These are phyloP conservation scores for Pygocentrus nattereri DNA, from an alignment of 2,797 vertebrate genomes.

Conservation along the genomic window DNA sequence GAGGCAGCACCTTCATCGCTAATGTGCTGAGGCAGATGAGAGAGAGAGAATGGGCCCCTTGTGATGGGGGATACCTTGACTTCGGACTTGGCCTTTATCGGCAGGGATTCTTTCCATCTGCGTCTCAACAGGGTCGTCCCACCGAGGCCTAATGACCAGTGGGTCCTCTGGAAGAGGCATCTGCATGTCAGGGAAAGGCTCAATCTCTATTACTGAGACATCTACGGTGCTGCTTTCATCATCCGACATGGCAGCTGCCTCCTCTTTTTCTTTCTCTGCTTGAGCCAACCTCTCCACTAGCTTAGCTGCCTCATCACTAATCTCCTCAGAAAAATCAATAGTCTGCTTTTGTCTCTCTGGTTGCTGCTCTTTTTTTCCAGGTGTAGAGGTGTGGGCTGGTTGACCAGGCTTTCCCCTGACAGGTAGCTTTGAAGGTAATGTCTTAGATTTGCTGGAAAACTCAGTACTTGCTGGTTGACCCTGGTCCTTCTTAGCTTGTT, in stretches of 20 bases:
- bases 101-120: conserved; percentile 99
- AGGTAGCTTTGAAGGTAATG: conserved; percentile 89
- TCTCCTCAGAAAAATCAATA: conserved; percentile 94
- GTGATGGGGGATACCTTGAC: conserved; percentile 96
- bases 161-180: conserved; percentile 92
- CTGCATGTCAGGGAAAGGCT: conserved; percentile 89
- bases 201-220: conserved; percentile 92
- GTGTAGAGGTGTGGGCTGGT: conserved; percentile 72
- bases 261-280: conserved; percentile 89
- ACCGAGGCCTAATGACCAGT: conserved; percentile 97
- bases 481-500: conserved; percentile 78
- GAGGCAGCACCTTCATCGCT: conserved; percentile 81
- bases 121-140: conserved; percentile 98
- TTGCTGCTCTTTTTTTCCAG: conserved; percentile 84
- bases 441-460: conserved; percentile 82
- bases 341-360: conserved; percentile 87
- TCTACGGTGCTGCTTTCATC: conserved; percentile 95
- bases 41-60: conserved; percentile 89
- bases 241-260: conserved; percentile 81
- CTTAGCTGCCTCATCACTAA: conserved; percentile 96
- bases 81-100: conserved; percentile 91
- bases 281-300: conserved; percentile 92
- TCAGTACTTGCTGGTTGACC: conserved; percentile 74
- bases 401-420: conserved; percentile 85
- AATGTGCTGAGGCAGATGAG: conserved; percentile 87